Base-by-base conservation (phyloP, 2,888 invertebrate genomes). In the Alloplasta piceator region DNA sequence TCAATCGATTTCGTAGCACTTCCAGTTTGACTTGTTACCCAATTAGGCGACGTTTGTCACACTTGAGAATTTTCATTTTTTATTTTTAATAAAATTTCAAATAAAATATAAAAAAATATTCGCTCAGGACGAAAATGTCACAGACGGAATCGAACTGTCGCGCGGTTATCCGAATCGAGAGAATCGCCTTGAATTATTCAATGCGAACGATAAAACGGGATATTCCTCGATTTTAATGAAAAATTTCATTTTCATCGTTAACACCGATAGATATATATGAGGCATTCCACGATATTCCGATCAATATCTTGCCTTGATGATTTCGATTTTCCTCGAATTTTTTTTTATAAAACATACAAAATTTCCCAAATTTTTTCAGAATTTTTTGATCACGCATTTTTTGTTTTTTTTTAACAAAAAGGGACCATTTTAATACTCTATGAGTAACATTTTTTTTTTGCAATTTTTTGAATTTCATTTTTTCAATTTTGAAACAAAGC, bases 221-320 rank as follows among this genome's bases (percentile, higher is more conserved):
- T 67, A 72, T 66, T 26, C 60, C 66, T 39, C 48, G 39, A 14
- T 16, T 38, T 16, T 43, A 70, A 70, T 56, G 43, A 58, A 48
- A 46, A 26, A 70, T 48, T 48, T 16, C 70, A 61, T 68, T 64
- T 76, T 39, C 9, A 41, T 46, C 60, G 58, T 70, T 67, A 60
- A 26, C n/a, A 14, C 26, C 10, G 63, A 63, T 43, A 43, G 1
- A 43, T 43, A 4, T 43, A 43, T 43, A 43, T 43, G 10, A 1
- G n/a, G 9, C 38, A 64, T 3, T 6, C 4, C 6, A 43, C 0
- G 7, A n/a, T n/a, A n/a, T n/a, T n/a, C n/a, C n/a, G n/a, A n/a
- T n/a, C n/a, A n/a, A n/a, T n/a, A n/a, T n/a, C n/a, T n/a, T n/a
- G n/a, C n/a, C n/a, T n/a, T n/a, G n/a, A n/a, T n/a, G n/a, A n/a